Evolutionary conservation across 2,113 vertebrate species (phyloP), one percentile per base, ranked within the genome.

Genomic region (Eclectus roratus): DNA sequence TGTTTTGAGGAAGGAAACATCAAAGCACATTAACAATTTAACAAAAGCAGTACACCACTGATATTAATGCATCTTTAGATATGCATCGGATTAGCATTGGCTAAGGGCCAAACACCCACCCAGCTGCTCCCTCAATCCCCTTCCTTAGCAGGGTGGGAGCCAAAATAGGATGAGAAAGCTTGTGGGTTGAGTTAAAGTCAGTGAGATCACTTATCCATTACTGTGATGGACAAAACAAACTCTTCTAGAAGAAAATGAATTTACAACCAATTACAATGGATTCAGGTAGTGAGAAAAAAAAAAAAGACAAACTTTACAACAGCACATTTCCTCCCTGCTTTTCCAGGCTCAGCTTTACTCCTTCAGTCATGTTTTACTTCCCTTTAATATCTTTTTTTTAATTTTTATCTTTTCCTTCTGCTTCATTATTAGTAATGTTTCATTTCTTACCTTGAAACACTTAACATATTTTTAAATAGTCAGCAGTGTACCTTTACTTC

Each of bases 251-350:
- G 16, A 74, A 74, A 95, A 15, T 15, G 12, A 52, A 64, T 56
- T 56, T 84, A 9, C 73, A 89, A 9, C 2, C 44, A 56, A 29
- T 39, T 63, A 46, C 9, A 50, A 10, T 39, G 10, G 1, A 64
- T 31, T 86, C 10, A 3, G 2, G 2, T 27, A 64, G 9, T 17
- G 16, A 85, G 58, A 79, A 61, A 14, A 2, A 65, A 2, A 65
- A 84, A 87, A 29, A 1, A 5, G 4, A 9, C 8, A 50, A 52
- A 73, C 55, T 81, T 85, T 52, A 49, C 39, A 76, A 37, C 18
- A 81, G 8, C 0, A 1, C 4, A 2, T 79, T 86, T 49, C 15
- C 11, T 46, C 2, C 1, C 5, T 2, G 0, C 9, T 66, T 70
- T 63, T 61, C 23, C 27, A 37, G 21, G 13, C 4, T 52, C 6